Percentiles rank a stretch among this genome's conserved stretches.
phyloP scores from a whole-genome alignment of 2,113 vertebrate genomes.

The Phylloscopus trochilus region DNA sequence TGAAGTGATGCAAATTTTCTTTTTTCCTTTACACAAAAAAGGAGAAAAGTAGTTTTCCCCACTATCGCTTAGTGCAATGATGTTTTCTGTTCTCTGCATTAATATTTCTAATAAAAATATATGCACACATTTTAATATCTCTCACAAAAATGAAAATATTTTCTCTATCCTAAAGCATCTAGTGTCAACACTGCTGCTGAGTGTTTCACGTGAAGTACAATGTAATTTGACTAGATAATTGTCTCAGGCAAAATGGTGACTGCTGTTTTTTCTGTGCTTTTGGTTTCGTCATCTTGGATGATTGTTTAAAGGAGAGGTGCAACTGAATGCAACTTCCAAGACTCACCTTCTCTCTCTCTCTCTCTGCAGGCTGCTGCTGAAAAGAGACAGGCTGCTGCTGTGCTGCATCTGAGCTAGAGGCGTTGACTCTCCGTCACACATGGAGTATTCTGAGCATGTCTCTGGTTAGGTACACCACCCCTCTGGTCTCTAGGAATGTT shows the following conservation, averaged over 20 bases:
- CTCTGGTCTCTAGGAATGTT: not conserved
- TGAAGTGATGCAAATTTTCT: not conserved
- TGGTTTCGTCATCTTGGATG: conserved; percentile 18
- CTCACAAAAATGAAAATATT: not conserved
- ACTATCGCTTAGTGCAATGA: not conserved
- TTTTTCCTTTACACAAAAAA: not conserved
- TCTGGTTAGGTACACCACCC: not conserved
- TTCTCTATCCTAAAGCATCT: not conserved
- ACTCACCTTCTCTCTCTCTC: not conserved
- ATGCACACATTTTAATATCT: not conserved
- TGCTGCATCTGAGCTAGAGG: not conserved
- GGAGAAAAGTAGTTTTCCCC: not conserved
- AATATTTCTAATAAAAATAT: not conserved
- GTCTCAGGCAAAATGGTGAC: not conserved
- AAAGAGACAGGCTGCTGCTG: not conserved
- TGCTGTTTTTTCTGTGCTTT: not conserved
- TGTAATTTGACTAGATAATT: conserved; percentile 10
- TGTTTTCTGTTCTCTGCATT: not conserved
- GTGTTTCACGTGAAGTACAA: conserved; percentile 7
- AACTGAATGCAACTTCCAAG: not conserved
- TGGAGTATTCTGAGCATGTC: not conserved
- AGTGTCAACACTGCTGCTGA: not conserved
- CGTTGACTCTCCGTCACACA: not conserved
- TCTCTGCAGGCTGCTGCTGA: not conserved
- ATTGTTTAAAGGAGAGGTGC: not conserved